Evolutionary conservation across 1,140 invertebrate genomes (phyloP), one percentile per base, ranked within the genome.

Genomic region (Drosophila tani): DNA sequence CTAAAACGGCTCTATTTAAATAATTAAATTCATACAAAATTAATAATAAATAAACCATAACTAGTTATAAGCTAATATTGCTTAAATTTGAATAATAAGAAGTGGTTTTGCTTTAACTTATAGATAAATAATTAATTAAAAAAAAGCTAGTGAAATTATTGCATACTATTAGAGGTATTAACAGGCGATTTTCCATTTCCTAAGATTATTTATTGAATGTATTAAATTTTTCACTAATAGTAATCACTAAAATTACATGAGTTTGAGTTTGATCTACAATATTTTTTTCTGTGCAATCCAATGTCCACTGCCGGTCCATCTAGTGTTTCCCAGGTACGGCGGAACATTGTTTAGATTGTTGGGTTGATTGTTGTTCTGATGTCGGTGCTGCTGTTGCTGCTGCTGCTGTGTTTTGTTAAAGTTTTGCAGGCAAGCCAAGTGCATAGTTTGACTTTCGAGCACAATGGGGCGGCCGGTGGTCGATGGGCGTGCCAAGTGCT

Each of bases 371-470:
- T 81, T 62, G 68, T 15, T 46, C 43, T 78, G 80, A 41, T 47
- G 47, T 49, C 49, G 24, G 15, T 60, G 58, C 41, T 51, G 67
- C 53, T 46, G 29, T 53, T 65, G 57, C 43, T 75, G 43, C 12
- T 66, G 64, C 47, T 73, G 65, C 71, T 77, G 57, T 69, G 80
- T 75, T 57, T 64, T 80, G 60, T 49, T 71, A 74, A 88, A 88
- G 84, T 88, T 87, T 43, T 71, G 68, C 74, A 71, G 71, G 49
- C 66, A 71, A 88, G 73, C 80, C 66, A 75, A 84, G 77, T 88
- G 84, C 84, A 87, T 87, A 81, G 84, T 75, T 88, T 84, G 65
- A 75, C 58, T 81, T 78, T 63, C 32, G 46, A 53, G 77, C 64
- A 64, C 74, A 84, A 87, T 65, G 58, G 49, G 47, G 60, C 66